phyloP scores from a whole-genome alignment of 2,888 invertebrate species.

The Dryobota labecula region DNA sequence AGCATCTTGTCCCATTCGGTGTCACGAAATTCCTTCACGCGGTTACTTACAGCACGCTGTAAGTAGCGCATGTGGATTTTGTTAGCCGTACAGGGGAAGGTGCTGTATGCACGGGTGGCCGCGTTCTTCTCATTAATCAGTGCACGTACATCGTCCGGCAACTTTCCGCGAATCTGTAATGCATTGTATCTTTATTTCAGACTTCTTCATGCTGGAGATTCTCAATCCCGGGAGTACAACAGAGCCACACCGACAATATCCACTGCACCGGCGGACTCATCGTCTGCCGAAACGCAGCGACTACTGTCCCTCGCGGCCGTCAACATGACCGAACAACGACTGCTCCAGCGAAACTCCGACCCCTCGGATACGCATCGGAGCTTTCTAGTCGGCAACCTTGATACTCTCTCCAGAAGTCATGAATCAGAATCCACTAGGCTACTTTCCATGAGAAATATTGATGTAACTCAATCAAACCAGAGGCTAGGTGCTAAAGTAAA shows the following conservation, averaged over 20 bases:
- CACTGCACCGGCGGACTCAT: conserved; percentile 80
- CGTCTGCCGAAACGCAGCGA: conserved; percentile 87
- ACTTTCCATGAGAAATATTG: conserved; percentile 87
- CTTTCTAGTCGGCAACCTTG: conserved; percentile 87
- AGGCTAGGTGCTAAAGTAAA: conserved; percentile 83
- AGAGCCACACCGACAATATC: conserved; percentile 81
- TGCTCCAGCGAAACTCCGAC: conserved; percentile 89
- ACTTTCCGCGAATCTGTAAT: conserved; percentile 17
- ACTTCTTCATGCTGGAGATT: conserved; percentile 84
- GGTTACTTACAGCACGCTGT: too few species aligned
- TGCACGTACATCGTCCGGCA: too few species aligned
- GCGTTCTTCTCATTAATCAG: too few species aligned
- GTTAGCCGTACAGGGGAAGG: too few species aligned
- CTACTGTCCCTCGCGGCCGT: conserved; percentile 88
- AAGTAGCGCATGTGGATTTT: too few species aligned
- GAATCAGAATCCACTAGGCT: conserved; percentile 86
- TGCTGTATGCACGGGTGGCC: too few species aligned
- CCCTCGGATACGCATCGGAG: conserved; percentile 88
- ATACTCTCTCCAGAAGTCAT: conserved; percentile 78
- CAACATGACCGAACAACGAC: conserved; percentile 89
- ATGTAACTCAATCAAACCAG: conserved; percentile 86
- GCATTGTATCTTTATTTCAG: conserved; percentile 76
- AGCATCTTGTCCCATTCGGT: too few species aligned
- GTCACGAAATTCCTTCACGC: too few species aligned
- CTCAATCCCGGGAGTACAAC: conserved; percentile 82